A percentile compares a stretch with the other conserved stretches of the same genome.
These are phyloP conservation scores for Gymnosoma rotundatum DNA, from an alignment of 2,888 invertebrate species.

Conservation along the genomic window DNA sequence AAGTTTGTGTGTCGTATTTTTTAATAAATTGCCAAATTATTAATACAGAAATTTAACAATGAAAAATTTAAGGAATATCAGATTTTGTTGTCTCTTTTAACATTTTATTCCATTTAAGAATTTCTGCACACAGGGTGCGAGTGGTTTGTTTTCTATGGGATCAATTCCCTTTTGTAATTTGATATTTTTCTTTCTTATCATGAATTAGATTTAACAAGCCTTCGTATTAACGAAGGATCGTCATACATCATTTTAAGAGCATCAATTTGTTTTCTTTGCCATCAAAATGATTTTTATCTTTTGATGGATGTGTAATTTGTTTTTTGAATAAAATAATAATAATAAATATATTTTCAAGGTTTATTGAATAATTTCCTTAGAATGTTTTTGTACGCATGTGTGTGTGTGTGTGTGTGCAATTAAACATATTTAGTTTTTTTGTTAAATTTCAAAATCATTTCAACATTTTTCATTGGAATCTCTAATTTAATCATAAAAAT, in stretches of 20 bases:
- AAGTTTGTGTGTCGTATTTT: too few relatives aligned
- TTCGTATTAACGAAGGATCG: not conserved
- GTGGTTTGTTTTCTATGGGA: not conserved
- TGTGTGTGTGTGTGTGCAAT: not conserved
- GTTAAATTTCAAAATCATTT: not conserved
- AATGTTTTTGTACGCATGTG: not conserved
- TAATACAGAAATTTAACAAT: not conserved
- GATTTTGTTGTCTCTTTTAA: constrained; percentile 9
- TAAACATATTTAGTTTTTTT: not conserved
- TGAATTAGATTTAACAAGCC: constrained; percentile 29
- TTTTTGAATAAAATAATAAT: constrained; percentile 1
- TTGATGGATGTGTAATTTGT: constrained; percentile 53
- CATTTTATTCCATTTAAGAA: not conserved
- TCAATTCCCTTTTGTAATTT: constrained; percentile 39
- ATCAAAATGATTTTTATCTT: constrained; percentile 51
- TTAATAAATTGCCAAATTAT: too few relatives aligned
- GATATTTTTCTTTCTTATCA: constrained; percentile 56
- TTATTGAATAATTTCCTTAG: constrained; percentile 16
- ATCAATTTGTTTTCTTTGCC: not conserved
- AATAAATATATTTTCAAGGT: constrained; percentile 34
- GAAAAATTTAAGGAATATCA: not conserved
- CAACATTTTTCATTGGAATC: constrained; percentile 3
- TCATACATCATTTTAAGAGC: constrained; percentile 37
- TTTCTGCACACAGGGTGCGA: not conserved
- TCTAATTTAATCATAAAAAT: not conserved